Percentiles rank a stretch among this genome's conserved stretches.
These are phyloP conservation scores for Enhydra lutris DNA, from an alignment of 2,113 vertebrate genomes.

Conservation along the genomic window DNA sequence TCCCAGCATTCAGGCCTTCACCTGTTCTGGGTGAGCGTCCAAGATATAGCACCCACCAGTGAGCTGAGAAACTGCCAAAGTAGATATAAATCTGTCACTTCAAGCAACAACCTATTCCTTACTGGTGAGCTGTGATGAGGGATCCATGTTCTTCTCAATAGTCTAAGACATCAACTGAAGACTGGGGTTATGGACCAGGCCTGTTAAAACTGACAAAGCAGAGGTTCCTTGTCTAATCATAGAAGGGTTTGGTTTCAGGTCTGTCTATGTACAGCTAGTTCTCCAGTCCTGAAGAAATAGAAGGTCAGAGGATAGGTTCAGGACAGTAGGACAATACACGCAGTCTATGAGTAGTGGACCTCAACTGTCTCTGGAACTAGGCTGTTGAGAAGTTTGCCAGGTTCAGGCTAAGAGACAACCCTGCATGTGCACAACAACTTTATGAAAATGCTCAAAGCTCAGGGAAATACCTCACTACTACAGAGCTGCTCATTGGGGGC, in stretches of 20 bases:
- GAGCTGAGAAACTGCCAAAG: background rate
- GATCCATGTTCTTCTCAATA: background rate
- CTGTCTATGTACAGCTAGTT: no score
- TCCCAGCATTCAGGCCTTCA: background rate
- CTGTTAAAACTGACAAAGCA: background rate
- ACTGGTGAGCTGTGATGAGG: background rate
- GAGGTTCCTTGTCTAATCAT: background rate
- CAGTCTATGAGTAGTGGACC: background rate
- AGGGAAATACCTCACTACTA: background rate
- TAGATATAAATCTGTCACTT: background rate
- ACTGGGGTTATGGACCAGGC: background rate
- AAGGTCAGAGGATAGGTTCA: no score
- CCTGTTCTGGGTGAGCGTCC: no score
- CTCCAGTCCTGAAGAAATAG: background rate
- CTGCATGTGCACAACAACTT: background rate
- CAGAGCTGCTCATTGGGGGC: background rate
- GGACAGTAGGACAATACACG: background rate
- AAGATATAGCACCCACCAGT: background rate
- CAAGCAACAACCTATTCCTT: background rate
- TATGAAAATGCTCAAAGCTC: background rate
- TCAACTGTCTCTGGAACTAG: background rate
- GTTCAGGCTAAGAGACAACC: background rate
- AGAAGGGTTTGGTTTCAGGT: background rate
- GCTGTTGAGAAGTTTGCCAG: background rate
- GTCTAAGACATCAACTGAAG: background rate